Conservation (phyloP, 2,888 invertebrate species). For the Erannis defoliaria region DNA sequence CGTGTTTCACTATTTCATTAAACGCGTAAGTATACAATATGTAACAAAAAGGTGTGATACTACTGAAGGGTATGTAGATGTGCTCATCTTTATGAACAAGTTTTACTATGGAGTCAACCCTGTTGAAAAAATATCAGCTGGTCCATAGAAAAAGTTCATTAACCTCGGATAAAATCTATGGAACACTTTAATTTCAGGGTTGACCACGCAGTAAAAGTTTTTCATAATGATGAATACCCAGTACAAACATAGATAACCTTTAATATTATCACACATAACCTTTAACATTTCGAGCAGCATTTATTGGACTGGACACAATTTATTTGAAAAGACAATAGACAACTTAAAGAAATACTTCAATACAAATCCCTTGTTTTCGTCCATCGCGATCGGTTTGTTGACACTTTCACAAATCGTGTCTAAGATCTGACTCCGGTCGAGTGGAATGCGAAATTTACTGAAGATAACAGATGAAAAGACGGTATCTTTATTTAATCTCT, state of each 20-base stretch:
- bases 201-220: too few species aligned
- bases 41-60: too few species aligned
- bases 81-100: too few species aligned
- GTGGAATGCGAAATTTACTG: conserved; percentile 9
- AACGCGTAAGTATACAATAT: background rate
- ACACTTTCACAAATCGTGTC: conserved; percentile 12
- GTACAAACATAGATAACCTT: too few species aligned
- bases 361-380: conserved; percentile 8
- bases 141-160: too few species aligned
- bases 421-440: conserved; percentile 13
- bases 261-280: too few species aligned
- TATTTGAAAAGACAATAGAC: conserved; percentile 6
- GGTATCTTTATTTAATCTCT: conserved; percentile 35
- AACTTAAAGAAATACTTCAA: background rate
- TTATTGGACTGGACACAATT: background rate
- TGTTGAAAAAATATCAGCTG: too few species aligned
- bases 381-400: conserved; percentile 5
- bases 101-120: too few species aligned
- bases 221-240: too few species aligned
- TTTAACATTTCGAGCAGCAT: conserved; percentile 5
- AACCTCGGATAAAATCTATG: too few species aligned
- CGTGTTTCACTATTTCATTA: background rate
- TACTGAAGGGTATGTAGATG: too few species aligned
- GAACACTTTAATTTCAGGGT: too few species aligned
- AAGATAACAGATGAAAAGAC: conserved; percentile 29